Evolutionary conservation across 35 echinoderm and acorn worm species (phyloP).

Genomic region (Patiria miniata): DNA sequence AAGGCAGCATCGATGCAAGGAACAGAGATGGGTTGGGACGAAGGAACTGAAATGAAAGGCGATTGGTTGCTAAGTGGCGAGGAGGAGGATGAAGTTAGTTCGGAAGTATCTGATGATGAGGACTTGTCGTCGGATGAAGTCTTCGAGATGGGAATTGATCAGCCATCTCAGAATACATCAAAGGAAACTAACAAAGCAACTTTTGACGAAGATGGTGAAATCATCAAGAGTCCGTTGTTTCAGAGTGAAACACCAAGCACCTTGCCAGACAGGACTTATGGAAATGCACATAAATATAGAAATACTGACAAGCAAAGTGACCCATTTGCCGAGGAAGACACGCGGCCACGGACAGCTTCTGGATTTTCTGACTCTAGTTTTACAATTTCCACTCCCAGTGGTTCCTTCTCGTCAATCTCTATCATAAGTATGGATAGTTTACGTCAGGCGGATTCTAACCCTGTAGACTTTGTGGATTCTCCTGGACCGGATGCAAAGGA

Average conservation of each 20-base stretch:
- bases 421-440: constrained; percentile 27
- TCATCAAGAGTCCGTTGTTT: too few species aligned
- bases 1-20: not conserved
- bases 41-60: not conserved
- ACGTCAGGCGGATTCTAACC: too few species aligned
- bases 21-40: not conserved
- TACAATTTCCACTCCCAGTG: constrained; percentile 76
- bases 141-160: not conserved
- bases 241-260: not conserved
- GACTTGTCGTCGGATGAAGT: constrained; percentile 9
- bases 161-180: not conserved
- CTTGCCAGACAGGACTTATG: not conserved
- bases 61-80: not conserved
- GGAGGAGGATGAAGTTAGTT: constrained; percentile 27
- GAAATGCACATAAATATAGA: not conserved
- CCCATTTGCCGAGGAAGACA: not conserved
- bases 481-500: not conserved
- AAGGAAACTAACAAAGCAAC: not conserved
- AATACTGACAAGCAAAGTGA: not conserved
- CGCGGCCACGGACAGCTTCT: not conserved
- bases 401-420: constrained; percentile 63
- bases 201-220: not conserved
- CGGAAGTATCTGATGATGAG: not conserved
- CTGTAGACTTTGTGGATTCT: not conserved
- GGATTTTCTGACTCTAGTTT: constrained; percentile 62